Evolutionary conservation across 2,113 vertebrate species (phyloP).

Genomic region (Neodontobutis hainanensis): DNA sequence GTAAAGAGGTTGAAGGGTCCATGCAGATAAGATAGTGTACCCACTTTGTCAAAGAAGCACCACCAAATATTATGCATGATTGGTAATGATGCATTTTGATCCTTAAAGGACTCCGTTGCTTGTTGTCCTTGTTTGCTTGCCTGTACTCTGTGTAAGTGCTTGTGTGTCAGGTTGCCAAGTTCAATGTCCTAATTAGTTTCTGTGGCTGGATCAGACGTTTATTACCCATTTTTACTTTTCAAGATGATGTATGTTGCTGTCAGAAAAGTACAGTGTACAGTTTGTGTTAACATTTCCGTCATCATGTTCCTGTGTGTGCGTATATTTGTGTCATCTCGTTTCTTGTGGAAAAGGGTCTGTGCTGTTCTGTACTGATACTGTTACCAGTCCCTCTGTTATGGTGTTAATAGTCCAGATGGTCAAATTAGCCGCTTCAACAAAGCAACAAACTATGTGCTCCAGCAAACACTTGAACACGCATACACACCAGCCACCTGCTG

Average conservation of each 20-base stretch:
- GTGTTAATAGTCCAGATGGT: constrained; percentile 75
- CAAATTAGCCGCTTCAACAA: constrained; percentile 79
- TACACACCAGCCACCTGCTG: constrained; percentile 61
- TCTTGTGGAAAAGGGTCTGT: constrained; percentile 10
- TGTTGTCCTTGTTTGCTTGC: constrained; percentile 31
- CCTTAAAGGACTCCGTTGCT: constrained; percentile 4
- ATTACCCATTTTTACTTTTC: constrained; percentile 47
- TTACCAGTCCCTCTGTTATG: constrained; percentile 69
- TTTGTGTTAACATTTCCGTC: constrained; percentile 2
- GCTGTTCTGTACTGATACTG: constrained; percentile 49
- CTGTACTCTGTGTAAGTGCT: constrained; percentile 19
- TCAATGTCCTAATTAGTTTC: constrained; percentile 45
- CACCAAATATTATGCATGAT: constrained; percentile 41
- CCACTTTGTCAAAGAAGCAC: too few relatives aligned
- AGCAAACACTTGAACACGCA: constrained; percentile 40
- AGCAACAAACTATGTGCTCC: constrained; percentile 75
- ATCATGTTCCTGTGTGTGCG: constrained; percentile 13
- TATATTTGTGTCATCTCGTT: constrained; percentile 11
- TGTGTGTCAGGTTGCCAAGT: background rate
- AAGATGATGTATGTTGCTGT: constrained; percentile 30
- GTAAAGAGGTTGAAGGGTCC: background rate
- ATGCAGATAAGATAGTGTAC: too few relatives aligned
- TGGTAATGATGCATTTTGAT: constrained; percentile 2
- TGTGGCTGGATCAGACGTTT: constrained; percentile 48
- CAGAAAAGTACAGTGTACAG: background rate